phyloP scores from a whole-genome alignment of 2,888 invertebrate species.

The Leptopterna dolabrata region DNA sequence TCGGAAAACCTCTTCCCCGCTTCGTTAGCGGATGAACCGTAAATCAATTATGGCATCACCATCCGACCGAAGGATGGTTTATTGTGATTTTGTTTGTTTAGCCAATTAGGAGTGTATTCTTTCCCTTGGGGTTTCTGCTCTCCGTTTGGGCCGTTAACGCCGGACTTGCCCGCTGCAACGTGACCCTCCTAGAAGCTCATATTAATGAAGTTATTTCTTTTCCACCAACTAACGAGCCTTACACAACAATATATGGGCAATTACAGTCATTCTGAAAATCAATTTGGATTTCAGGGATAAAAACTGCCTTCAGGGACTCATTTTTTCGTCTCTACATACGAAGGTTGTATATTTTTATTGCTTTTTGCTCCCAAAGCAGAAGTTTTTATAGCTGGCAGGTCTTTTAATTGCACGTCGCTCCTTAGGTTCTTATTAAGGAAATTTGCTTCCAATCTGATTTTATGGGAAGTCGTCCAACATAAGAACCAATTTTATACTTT shows the following conservation, averaged over 20 bases:
- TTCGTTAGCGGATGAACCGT: conserved; percentile 55
- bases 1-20: conserved; percentile 16
- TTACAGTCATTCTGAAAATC: conserved; percentile 58
- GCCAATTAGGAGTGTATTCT: conserved; percentile 58
- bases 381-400: conserved; percentile 20
- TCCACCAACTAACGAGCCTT: conserved; percentile 54
- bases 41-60: conserved; percentile 59
- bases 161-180: background rate
- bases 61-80: conserved; percentile 56
- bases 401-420: conserved; percentile 20
- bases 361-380: conserved; percentile 26
- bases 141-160: background rate
- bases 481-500: too few relatives aligned
- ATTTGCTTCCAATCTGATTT: conserved; percentile 18
- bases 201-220: conserved; percentile 59
- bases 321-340: conserved; percentile 9
- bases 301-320: conserved; percentile 19
- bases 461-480: background rate
- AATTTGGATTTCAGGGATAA: conserved; percentile 49
- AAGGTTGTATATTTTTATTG: conserved; percentile 14
- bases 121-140: background rate
- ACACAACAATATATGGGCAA: conserved; percentile 59
- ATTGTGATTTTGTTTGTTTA: conserved; percentile 61
- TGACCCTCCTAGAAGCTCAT: background rate
- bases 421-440: conserved; percentile 22